Percentiles rank a stretch among this genome's conserved stretches.
Conservation (phyloP, 2,113 vertebrate genomes). For the Vulpes ferrilata region DNA sequence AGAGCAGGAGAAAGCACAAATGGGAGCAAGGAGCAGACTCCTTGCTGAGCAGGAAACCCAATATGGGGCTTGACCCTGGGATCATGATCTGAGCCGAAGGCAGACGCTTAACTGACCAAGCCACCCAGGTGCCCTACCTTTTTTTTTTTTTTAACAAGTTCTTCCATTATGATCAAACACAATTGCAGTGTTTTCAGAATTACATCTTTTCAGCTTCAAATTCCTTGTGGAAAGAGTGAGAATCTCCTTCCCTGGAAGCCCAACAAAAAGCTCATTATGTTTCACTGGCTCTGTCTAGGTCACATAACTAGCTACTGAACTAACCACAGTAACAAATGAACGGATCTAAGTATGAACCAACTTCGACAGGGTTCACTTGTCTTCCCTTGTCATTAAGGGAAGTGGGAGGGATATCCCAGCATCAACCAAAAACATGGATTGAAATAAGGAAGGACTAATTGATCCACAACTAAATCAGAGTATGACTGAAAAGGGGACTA, state of each 20-base stretch:
- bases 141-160: not conserved
- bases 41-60: too few relatives aligned
- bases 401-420: too few relatives aligned
- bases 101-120: too few relatives aligned
- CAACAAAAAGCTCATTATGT: not conserved
- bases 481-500: not conserved
- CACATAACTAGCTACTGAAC: not conserved
- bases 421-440: not conserved
- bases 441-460: not conserved
- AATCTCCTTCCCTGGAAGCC: not conserved
- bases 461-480: not conserved
- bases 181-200: not conserved
- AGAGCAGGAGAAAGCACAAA: too few relatives aligned
- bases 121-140: too few relatives aligned
- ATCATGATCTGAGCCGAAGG: too few relatives aligned
- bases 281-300: not conserved
- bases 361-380: accelerated
- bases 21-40: too few relatives aligned
- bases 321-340: not conserved
- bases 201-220: not conserved
- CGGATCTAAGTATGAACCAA: not conserved
- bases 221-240: not conserved
- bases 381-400: not conserved
- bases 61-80: too few relatives aligned
- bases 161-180: not conserved